Percentiles rank a stretch among this genome's conserved stretches.
These are phyloP conservation scores for Dendronephthya gigantea DNA, from an alignment of 64 coral and sea anemone genomes.

Conservation along the genomic window DNA sequence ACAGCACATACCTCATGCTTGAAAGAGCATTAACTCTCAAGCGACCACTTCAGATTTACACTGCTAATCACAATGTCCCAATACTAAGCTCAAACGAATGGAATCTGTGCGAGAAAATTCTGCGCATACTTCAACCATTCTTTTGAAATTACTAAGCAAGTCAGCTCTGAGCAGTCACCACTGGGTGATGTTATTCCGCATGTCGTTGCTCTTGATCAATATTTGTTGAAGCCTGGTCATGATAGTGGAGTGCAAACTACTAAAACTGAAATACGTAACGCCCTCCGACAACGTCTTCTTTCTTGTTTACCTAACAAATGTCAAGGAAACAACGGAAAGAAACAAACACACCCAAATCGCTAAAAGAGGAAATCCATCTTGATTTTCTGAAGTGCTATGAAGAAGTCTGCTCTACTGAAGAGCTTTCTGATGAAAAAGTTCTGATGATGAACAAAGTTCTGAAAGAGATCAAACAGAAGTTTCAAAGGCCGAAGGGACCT, in stretches of 20 bases:
- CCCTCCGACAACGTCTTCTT: background rate
- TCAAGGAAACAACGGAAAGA: background rate
- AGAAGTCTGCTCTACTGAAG: background rate
- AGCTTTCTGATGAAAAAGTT: background rate
- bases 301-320: background rate
- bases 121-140: background rate
- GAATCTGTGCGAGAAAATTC: background rate
- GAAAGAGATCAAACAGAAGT: too few relatives aligned
- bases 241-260: background rate
- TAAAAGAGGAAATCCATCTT: background rate
- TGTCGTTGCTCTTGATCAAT: background rate
- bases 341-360: background rate
- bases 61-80: background rate
- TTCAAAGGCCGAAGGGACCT: background rate
- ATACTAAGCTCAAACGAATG: background rate
- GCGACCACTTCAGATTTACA: background rate
- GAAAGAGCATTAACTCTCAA: background rate
- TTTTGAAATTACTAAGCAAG: background rate
- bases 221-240: background rate
- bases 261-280: background rate
- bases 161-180: background rate
- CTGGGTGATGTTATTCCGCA: background rate
- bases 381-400: background rate
- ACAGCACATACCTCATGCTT: conserved; percentile 4
- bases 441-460: background rate